Percentiles rank a stretch among this genome's conserved stretches.
These are phyloP conservation scores for Rutilus rutilus DNA, from an alignment of 2,113 vertebrate species.

Conservation along the genomic window DNA sequence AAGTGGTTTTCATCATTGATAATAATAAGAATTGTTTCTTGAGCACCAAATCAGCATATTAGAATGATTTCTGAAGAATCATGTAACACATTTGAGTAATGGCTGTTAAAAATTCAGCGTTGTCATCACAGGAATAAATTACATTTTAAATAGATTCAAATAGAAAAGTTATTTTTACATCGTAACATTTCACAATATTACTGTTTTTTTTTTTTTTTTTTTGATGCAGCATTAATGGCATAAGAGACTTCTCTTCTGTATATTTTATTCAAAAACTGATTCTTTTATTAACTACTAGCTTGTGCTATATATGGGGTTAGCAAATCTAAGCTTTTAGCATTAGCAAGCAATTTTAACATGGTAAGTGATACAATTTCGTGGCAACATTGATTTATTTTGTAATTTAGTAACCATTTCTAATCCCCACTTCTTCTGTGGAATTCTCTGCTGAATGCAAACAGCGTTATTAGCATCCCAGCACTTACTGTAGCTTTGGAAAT, in stretches of 20 bases:
- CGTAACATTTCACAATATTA: too few species aligned
- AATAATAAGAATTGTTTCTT: neutral
- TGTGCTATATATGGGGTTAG: neutral
- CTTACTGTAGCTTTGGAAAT: constrained; percentile 47
- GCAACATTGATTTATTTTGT: neutral
- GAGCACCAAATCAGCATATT: neutral
- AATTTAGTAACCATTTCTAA: constrained; percentile 3
- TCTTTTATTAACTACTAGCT: neutral
- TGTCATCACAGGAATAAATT: neutral
- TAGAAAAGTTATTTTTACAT: neutral
- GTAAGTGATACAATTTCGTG: neutral
- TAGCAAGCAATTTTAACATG: neutral
- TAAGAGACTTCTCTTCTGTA: neutral
- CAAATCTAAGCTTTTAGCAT: neutral
- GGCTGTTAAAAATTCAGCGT: neutral
- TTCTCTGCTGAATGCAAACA: constrained; percentile 42
- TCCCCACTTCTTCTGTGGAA: neutral
- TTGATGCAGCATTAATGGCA: neutral
- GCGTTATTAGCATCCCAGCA: constrained; percentile 46
- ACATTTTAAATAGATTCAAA: neutral
- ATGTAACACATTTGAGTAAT: neutral
- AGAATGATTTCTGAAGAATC: neutral
- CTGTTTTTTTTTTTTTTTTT: neutral
- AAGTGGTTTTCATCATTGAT: neutral
- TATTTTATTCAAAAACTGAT: neutral